phyloP scores from a whole-genome alignment of 2,888 invertebrate genomes.

The Catotricha subobsoleta region DNA sequence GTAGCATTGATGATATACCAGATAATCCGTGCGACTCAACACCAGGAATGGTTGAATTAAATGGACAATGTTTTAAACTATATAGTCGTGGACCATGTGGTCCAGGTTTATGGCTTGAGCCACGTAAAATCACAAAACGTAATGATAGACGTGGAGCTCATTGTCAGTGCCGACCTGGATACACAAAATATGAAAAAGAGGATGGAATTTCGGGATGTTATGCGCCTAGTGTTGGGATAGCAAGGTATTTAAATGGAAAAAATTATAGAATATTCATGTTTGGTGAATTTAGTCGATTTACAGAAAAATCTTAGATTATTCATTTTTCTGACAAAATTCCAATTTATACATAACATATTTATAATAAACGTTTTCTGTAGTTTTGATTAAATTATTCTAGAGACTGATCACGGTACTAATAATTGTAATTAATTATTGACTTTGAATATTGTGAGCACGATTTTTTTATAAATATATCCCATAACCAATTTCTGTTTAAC shows the following conservation, averaged over 20 bases:
- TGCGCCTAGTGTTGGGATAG: conserved; percentile 42
- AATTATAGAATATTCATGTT: conserved; percentile 12
- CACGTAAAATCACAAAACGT: conserved; percentile 27
- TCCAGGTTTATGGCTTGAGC: conserved; percentile 49
- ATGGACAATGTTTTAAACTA: conserved; percentile 54
- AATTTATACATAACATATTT: no score
- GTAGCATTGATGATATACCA: conserved; percentile 15
- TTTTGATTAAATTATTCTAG: no score
- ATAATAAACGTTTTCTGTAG: no score
- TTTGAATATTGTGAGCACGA: no score
- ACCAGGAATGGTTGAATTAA: conserved; percentile 43
- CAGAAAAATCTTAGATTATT: no score
- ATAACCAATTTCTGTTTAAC: neutral
- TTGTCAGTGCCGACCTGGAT: conserved; percentile 56
- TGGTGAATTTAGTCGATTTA: no score
- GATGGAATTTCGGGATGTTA: conserved; percentile 34
- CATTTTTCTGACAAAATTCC: no score
- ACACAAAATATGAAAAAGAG: conserved; percentile 26
- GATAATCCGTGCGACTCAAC: conserved; percentile 36
- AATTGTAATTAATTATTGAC: neutral
- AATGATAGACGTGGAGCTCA: conserved; percentile 26
- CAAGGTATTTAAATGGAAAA: conserved; percentile 42
- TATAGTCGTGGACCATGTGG: conserved; percentile 63
- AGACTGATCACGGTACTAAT: no score
- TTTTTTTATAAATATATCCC: no score